Base-by-base conservation (phyloP, 2,888 invertebrate species). In the Trimorus sp. region DNA sequence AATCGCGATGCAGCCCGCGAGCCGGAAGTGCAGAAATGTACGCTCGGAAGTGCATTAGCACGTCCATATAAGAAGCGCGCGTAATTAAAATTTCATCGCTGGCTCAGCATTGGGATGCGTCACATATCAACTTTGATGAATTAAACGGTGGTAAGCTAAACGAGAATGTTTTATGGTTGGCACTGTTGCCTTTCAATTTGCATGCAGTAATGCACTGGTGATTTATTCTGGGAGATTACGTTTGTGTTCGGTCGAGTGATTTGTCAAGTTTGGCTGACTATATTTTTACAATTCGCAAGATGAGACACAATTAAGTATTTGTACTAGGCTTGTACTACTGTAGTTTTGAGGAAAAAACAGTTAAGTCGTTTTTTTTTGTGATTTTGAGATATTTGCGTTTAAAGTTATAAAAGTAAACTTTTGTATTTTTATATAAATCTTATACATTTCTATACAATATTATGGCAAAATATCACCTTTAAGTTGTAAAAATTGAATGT, bases 1-100 rank as follows among this genome's bases (percentile, higher is more conserved):
- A 82, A 84, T 84, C 82, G 77, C 73, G 69, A 75, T 68, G 70
- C 80, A 66, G 71, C n/a, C 26, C 48, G 66, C 60, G 26, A 59
- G 38, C 59, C 65, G 76, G 76, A 77, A 77, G 66, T 54, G 15
- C 36, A 56, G 71, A 60, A 66, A 38, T 66, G 49, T 40, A 53
- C 26, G 42, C 66, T 71, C 76, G 71, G 76, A 76, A 81, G 54
- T 68, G 76, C 76, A 59, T 76, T 56, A 62, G 54, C 71, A 49
- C 59, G 16, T 71, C 78, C 78, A 66, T 66, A 60, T 66, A 78
- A 71, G 71, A 66, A 38, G 15, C 26, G 48, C 15, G 58, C 60
- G 26, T 26, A 60, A 66, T 78, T 77, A 56, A 77, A 70, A 63
- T 70, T 77, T 45, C 63, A 70, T 68, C 53, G 54, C 60, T 12